Evolutionary conservation across 2,113 vertebrate genomes (phyloP).

Genomic region (Malurus cyaneus): DNA sequence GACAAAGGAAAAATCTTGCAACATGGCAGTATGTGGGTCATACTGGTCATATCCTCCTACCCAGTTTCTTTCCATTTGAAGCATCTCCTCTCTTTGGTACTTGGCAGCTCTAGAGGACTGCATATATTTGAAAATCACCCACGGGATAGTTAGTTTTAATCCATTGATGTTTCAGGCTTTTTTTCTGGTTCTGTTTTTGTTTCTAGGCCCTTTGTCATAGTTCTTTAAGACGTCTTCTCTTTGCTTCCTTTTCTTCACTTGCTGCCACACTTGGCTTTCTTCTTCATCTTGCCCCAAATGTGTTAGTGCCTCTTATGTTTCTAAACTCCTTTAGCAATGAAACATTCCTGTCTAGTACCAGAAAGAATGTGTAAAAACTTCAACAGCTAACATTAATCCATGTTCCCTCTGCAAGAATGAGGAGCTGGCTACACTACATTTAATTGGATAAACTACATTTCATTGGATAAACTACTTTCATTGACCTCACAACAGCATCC

Average conservation of each 20-base stretch:
- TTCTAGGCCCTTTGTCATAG: not conserved
- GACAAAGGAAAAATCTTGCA: not conserved
- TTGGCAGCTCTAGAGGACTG: not conserved
- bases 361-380: not conserved
- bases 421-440: not conserved
- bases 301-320: not conserved
- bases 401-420: not conserved
- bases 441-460: not conserved
- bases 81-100: not conserved
- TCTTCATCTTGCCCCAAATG: not conserved
- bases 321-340: not conserved
- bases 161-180: not conserved
- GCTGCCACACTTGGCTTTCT: not conserved
- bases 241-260: not conserved
- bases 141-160: not conserved
- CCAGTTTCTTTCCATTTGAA: not conserved
- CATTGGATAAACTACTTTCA: not conserved
- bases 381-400: not conserved
- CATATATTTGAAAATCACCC: not conserved
- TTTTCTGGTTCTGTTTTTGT: not conserved
- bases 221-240: not conserved
- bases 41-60: not conserved
- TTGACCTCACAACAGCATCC: not conserved
- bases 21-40: not conserved
- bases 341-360: not conserved